phyloP scores from a whole-genome alignment of 2,113 vertebrate species.

The Melanerpes formicivorus region DNA sequence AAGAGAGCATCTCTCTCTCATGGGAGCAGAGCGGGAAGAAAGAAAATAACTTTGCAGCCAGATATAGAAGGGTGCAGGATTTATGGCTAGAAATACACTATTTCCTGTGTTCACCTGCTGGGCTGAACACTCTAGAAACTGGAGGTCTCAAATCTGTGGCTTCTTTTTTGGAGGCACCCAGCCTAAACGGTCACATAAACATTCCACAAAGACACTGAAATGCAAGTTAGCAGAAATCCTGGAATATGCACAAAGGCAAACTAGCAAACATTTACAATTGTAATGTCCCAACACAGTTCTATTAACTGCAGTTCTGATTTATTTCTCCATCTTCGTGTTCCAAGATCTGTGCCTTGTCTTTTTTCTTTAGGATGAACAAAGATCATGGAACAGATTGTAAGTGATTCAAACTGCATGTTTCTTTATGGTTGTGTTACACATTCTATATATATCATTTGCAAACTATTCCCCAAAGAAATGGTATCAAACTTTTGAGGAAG shows the following conservation, averaged over 20 bases:
- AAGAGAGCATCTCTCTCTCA: too few species aligned
- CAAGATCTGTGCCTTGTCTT: slow-evolving; percentile 53
- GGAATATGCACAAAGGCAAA: slow-evolving; percentile 43
- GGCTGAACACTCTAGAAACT: too few species aligned
- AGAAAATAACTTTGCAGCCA: too few species aligned
- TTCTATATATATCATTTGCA: slow-evolving; percentile 77
- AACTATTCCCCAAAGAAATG: slow-evolving; percentile 77
- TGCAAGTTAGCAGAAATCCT: slow-evolving; percentile 48
- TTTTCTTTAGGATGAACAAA: slow-evolving; percentile 72
- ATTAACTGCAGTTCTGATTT: slow-evolving; percentile 70
- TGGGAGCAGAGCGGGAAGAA: too few species aligned
- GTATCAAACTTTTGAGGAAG: slow-evolving; percentile 74
- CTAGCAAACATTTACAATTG: background rate
- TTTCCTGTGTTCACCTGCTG: too few species aligned
- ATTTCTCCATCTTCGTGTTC: slow-evolving; percentile 48
- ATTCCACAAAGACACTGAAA: background rate
- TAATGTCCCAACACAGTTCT: slow-evolving; percentile 43
- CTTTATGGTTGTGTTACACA: slow-evolving; percentile 73
- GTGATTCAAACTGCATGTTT: slow-evolving; percentile 73
- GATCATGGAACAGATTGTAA: slow-evolving; percentile 78
- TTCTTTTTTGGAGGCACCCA: too few species aligned
- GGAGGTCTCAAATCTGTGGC: too few species aligned
- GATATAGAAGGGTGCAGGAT: too few species aligned
- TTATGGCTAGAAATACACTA: too few species aligned
- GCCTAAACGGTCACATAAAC: background rate